A percentile compares a stretch with the other conserved stretches of the same genome.
phyloP scores from a whole-genome alignment of 2,888 invertebrate genomes.

The Zygaena filipendulae region DNA sequence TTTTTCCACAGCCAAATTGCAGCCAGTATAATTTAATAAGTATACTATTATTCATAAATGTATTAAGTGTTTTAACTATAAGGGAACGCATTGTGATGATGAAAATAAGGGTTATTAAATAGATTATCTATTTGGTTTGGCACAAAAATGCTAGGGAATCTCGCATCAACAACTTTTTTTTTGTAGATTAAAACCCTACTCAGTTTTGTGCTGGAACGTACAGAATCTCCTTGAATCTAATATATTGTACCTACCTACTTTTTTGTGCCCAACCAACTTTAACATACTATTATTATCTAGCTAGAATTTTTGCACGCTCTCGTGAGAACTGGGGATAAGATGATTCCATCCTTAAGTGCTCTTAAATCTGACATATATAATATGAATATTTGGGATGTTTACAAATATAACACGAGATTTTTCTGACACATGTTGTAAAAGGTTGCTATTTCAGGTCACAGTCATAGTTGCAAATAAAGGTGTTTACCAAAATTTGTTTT shows the following conservation, averaged over 20 bases:
- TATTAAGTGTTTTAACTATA: constrained; percentile 32
- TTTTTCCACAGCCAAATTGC: too few species aligned
- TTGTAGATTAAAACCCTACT: too few species aligned
- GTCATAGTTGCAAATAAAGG: constrained; percentile 44
- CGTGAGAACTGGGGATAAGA: constrained; percentile 42
- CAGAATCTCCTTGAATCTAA: constrained; percentile 14
- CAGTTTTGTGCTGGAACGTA: too few species aligned
- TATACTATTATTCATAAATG: too few species aligned
- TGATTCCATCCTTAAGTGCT: constrained; percentile 68
- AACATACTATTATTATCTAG: constrained; percentile 33
- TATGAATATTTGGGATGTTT: not conserved
- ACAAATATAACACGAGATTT: too few species aligned
- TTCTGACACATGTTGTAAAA: not conserved
- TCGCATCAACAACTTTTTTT: constrained; percentile 16
- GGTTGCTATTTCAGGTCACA: constrained; percentile 28
- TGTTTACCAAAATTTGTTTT: constrained; percentile 20
- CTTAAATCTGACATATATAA: constrained; percentile 58
- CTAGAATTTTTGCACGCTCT: constrained; percentile 33
- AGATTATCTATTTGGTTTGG: constrained; percentile 44
- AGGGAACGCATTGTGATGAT: constrained; percentile 61
- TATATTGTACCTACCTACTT: not conserved
- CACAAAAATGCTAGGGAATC: constrained; percentile 35
- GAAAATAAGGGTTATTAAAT: constrained; percentile 54
- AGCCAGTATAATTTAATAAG: too few species aligned
- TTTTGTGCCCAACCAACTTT: constrained; percentile 35